These are phyloP conservation scores for Neuroscelio doddi DNA, from an alignment of 2,888 invertebrate species.

Conservation along the genomic window DNA sequence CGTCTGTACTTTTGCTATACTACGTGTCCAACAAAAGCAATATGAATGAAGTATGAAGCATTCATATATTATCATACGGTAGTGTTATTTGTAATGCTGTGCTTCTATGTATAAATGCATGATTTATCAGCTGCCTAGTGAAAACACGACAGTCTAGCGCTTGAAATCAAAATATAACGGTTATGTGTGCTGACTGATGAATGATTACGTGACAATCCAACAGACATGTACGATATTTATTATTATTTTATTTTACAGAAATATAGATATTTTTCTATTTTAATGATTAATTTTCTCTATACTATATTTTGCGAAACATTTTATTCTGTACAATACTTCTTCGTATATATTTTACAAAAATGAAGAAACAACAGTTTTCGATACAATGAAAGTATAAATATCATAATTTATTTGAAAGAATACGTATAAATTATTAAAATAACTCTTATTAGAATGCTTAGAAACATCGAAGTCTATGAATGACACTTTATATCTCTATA, in stretches of 20 bases:
- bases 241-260: slow-evolving; percentile 18
- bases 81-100: slow-evolving; percentile 40
- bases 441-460: too few species aligned
- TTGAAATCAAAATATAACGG: slow-evolving; percentile 41
- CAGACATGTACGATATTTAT: slow-evolving; percentile 29
- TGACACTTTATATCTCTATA: slow-evolving; percentile 36
- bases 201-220: slow-evolving; percentile 32
- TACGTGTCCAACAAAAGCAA: too few species aligned
- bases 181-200: slow-evolving; percentile 31
- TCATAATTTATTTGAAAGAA: too few species aligned
- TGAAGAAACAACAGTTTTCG: too few species aligned
- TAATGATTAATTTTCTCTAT: slow-evolving; percentile 27
- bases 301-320: too few species aligned
- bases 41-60: slow-evolving; percentile 12
- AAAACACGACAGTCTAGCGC: slow-evolving; percentile 28
- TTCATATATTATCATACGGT: slow-evolving; percentile 24
- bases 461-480: slow-evolving; percentile 3
- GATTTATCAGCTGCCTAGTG: slow-evolving; percentile 39
- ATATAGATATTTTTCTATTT: slow-evolving; percentile 25
- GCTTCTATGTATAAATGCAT: slow-evolving; percentile 41
- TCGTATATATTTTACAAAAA: too few species aligned
- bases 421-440: too few species aligned
- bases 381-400: too few species aligned
- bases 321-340: too few species aligned
- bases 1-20: too few species aligned